Base-by-base conservation (phyloP, 2,797 vertebrate species). In the Gobionotothen gibberifrons region DNA sequence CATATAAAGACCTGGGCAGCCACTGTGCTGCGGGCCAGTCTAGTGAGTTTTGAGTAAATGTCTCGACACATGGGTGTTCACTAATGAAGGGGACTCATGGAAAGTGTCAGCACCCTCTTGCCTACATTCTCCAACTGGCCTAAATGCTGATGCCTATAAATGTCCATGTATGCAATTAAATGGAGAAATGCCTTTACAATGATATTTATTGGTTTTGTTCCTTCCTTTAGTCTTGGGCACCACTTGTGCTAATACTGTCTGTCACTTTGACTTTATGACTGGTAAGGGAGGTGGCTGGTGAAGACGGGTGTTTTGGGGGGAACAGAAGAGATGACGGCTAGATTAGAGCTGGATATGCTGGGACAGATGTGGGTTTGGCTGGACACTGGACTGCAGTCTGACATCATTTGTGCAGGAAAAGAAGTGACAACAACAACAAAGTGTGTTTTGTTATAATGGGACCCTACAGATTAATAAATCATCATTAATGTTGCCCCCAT, bases 151-250 rank as follows among this genome's bases (percentile, higher is more conserved):
- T 78, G 74, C 73, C 78, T 64, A 89, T 91, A 94, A 94, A 93
- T 87, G 90, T 90, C 84, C 39, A 17, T 84, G 82, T 83, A 83
- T 83, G 88, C 87, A 85, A 85, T 93, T 90, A 91, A 93, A 92
- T 46, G 63, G 59, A 87, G 78, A 84, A 88, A 84, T 82, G 77
- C 71, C 64, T 77, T 92, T 87, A 89, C 56, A 78, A 48, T 86
- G 63, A 68, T 44, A 72, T 62, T 88, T 79, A 85, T 87, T 86
- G 76, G 65, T 82, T 85, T 73, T 84, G 82, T 86, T 85, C 85
- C 83, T 77, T 84, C 63, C 72, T 80, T 61, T 49, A 69, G 65
- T 62, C 67, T 58, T 68, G 70, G 71, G 75, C 57, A 72, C 0
- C 43, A 62, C 76, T 73, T 13, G 43, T 71, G 40, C 70, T 79